Evolutionary conservation across 1,140 invertebrate species (phyloP).

Genomic region (Sesamia nonagrioides): DNA sequence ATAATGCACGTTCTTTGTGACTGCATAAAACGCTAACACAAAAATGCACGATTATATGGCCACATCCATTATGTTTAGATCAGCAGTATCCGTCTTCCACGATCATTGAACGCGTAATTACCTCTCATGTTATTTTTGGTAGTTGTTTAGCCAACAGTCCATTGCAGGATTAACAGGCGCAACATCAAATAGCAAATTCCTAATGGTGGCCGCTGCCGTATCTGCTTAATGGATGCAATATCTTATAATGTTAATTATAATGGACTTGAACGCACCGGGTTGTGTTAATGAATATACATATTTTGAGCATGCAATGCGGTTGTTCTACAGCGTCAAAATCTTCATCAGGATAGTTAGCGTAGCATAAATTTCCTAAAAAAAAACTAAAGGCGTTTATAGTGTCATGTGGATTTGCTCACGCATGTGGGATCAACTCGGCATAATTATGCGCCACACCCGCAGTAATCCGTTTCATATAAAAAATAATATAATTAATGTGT

Average conservation of each 20-base stretch:
- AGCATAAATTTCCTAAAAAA: too few relatives aligned
- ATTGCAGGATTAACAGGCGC: background rate
- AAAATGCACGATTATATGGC: conserved; percentile 11
- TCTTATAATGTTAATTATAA: background rate
- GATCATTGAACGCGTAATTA: conserved; percentile 31
- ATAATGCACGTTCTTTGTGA: conserved; percentile 20
- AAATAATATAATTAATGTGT: too few relatives aligned
- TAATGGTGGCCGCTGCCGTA: background rate
- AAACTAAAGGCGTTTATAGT: too few relatives aligned
- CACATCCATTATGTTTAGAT: conserved; percentile 28
- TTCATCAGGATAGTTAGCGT: too few relatives aligned
- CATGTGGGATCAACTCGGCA: too few relatives aligned
- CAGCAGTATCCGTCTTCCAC: conserved; percentile 12
- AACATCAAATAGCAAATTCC: background rate
- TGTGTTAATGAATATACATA: background rate
- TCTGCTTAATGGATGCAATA: conserved; percentile 1
- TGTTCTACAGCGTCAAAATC: too few relatives aligned
- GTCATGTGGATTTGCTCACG: too few relatives aligned
- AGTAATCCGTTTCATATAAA: too few relatives aligned
- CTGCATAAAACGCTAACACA: conserved; percentile 18
- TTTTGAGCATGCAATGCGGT: too few relatives aligned
- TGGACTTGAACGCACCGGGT: background rate
- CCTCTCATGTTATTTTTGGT: conserved; percentile 13
- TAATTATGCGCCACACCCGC: too few relatives aligned
- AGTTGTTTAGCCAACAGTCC: background rate